Conservation (phyloP, 2,797 vertebrate species). For the Paratrypauchen microcephalus region DNA sequence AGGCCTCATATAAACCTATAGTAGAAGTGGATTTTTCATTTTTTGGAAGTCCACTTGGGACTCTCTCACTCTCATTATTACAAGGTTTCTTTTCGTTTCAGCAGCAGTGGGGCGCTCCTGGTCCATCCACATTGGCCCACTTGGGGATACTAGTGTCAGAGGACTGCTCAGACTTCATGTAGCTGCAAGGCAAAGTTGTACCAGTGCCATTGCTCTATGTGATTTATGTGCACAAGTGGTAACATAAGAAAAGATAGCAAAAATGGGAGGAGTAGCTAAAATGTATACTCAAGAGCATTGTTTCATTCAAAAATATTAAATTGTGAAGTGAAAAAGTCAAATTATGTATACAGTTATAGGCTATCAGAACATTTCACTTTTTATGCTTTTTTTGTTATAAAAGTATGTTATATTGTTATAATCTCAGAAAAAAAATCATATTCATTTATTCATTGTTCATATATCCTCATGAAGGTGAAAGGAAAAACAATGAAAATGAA, state of each 20-base stretch:
- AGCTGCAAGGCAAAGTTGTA: slow-evolving; percentile 18
- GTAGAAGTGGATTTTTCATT: slow-evolving; percentile 26
- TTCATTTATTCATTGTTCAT: too few species aligned
- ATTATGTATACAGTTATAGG: too few species aligned
- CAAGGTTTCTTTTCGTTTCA: slow-evolving; percentile 74
- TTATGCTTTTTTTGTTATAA: too few species aligned
- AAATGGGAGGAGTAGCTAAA: background rate
- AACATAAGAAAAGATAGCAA: background rate
- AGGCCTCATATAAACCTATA: slow-evolving; percentile 67
- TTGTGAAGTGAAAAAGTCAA: too few species aligned
- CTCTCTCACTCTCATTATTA: slow-evolving; percentile 60
- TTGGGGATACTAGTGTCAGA: slow-evolving; percentile 65
- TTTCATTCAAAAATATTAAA: background rate
- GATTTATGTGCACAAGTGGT: background rate
- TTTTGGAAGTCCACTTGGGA: slow-evolving; percentile 54
- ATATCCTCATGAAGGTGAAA: too few species aligned
- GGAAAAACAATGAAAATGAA: too few species aligned
- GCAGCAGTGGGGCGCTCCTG: slow-evolving; percentile 46
- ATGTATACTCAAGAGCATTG: background rate
- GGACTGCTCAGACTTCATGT: slow-evolving; percentile 61
- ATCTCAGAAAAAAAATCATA: too few species aligned
- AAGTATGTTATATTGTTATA: too few species aligned
- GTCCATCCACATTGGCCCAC: slow-evolving; percentile 56
- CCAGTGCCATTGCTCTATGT: background rate
- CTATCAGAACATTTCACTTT: too few species aligned